Conservation (phyloP, 2,797 vertebrate genomes). For the Dallia pectoralis region DNA sequence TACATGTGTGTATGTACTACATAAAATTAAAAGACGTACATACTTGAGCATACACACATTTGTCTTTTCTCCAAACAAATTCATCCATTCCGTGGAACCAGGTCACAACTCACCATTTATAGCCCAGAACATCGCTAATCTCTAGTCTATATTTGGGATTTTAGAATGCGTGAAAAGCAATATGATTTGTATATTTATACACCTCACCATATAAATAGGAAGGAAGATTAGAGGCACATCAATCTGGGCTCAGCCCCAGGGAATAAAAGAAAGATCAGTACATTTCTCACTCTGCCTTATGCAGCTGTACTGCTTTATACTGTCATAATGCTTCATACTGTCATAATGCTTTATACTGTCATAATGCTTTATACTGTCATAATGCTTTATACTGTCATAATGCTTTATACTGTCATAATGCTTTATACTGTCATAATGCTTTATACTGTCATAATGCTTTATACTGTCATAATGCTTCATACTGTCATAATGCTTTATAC, state of each 20-base stretch:
- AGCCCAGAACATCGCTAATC: slow-evolving; percentile 43
- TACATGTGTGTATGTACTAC: not conserved
- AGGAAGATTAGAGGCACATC: slow-evolving; percentile 67
- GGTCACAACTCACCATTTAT: slow-evolving; percentile 47
- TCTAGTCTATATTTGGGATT: slow-evolving; percentile 56
- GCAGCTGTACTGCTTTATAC: not conserved
- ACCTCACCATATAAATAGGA: slow-evolving; percentile 69
- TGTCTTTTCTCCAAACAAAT: not conserved
- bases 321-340: not conserved
- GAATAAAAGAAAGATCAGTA: slow-evolving; percentile 72
- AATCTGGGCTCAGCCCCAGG: slow-evolving; percentile 35
- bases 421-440: not conserved
- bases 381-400: not conserved
- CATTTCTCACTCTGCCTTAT: slow-evolving; percentile 67
- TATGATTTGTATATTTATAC: slow-evolving; percentile 68
- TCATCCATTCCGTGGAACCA: slow-evolving; percentile 43
- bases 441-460: not conserved
- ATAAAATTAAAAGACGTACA: not conserved
- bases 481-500: not conserved
- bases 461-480: not conserved
- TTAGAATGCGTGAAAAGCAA: slow-evolving; percentile 68
- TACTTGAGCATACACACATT: slow-evolving; percentile 19
- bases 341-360: not conserved
- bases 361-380: not conserved
- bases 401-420: not conserved